A percentile compares a stretch with the other conserved stretches of the same genome.
Evolutionary conservation across 1,140 invertebrate species (phyloP).

Genomic region (Rhynchophorus ferrugineus): DNA sequence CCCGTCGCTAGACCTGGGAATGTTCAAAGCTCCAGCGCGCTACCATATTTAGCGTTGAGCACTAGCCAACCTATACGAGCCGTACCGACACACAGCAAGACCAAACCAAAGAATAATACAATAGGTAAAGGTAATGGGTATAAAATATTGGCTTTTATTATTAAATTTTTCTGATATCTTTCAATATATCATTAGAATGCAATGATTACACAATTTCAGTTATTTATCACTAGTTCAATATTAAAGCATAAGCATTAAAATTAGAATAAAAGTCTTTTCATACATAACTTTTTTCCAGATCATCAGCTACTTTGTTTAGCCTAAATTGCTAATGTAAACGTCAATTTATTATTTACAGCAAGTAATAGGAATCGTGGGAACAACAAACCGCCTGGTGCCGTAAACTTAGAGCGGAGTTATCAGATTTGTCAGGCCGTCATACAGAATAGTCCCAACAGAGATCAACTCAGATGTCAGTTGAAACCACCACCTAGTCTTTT

Average conservation of each 20-base stretch:
- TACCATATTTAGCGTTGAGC: slow-evolving; percentile 47
- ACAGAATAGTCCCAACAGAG: slow-evolving; percentile 82
- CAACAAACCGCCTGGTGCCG: slow-evolving; percentile 68
- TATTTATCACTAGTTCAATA: no score
- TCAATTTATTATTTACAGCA: slow-evolving; percentile 5
- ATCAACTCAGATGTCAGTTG: slow-evolving; percentile 76
- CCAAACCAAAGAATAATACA: slow-evolving; percentile 33
- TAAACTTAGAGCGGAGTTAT: slow-evolving; percentile 88
- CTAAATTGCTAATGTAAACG: no score
- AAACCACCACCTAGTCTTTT: slow-evolving; percentile 72
- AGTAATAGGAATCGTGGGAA: slow-evolving; percentile 44
- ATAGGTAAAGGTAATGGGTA: slow-evolving; percentile 19
- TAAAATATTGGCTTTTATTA: slow-evolving; percentile 2
- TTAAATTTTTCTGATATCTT: neutral
- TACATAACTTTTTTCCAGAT: no score
- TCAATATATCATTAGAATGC: no score
- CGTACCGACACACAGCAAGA: slow-evolving; percentile 39
- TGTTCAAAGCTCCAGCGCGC: slow-evolving; percentile 42
- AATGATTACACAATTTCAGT: no score
- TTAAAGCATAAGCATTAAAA: no score
- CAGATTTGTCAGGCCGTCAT: slow-evolving; percentile 94
- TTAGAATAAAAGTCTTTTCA: no score
- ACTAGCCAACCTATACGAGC: slow-evolving; percentile 41
- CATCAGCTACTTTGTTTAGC: no score
- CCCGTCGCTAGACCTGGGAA: slow-evolving; percentile 31